Percentiles rank a stretch among this genome's conserved stretches.
phyloP scores from a whole-genome alignment of 2,888 invertebrate genomes.

The Melanostoma mellinum region DNA sequence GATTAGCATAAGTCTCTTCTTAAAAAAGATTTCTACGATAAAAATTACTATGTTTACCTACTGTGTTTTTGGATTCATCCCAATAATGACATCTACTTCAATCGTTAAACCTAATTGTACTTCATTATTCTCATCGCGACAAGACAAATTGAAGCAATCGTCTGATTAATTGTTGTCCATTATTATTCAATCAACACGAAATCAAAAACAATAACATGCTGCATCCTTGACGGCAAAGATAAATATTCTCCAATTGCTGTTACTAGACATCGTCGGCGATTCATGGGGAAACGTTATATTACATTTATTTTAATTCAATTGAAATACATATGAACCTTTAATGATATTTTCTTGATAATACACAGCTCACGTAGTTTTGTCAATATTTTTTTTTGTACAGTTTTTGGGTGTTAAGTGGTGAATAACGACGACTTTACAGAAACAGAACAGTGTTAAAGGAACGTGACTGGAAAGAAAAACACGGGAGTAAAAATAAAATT shows the following conservation, averaged over 20 bases:
- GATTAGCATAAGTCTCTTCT: too few species aligned
- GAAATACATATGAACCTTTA: conserved; percentile 3
- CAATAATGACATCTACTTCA: too few species aligned
- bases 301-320: too few species aligned
- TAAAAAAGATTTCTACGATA: too few species aligned
- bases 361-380: conserved; percentile 21
- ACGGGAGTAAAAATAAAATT: neutral
- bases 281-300: too few species aligned
- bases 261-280: too few species aligned
- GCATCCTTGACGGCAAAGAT: neutral
- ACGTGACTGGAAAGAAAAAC: conserved; percentile 11
- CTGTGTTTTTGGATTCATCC: too few species aligned
- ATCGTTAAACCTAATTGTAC: too few species aligned
- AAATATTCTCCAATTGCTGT: neutral
- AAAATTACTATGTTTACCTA: too few species aligned
- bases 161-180: neutral
- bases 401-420: conserved; percentile 5
- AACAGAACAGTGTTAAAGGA: neutral
- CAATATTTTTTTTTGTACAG: conserved; percentile 2
- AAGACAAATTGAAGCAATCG: too few species aligned
- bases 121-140: neutral
- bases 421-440: neutral
- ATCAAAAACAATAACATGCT: neutral
- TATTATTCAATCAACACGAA: neutral
- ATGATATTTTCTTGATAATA: conserved; percentile 13